Evolutionary conservation across 2,797 vertebrate genomes (phyloP).

Genomic region (Lagorchestes hirsutus): DNA sequence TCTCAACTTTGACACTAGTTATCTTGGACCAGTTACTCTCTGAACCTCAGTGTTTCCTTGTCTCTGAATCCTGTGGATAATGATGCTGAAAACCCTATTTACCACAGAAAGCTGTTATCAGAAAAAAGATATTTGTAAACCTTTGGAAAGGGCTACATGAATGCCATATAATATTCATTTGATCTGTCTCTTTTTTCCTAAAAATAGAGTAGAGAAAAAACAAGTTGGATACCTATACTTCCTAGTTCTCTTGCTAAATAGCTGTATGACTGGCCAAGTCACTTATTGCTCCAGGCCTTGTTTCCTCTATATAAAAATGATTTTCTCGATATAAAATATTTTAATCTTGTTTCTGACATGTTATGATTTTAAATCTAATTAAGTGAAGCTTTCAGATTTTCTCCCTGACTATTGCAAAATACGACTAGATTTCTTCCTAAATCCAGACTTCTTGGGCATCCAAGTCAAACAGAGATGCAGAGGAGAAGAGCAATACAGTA

Average conservation of each 20-base stretch:
- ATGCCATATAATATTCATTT: not conserved
- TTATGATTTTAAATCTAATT: conserved; percentile 1
- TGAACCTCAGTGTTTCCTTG: not conserved
- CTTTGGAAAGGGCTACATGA: not conserved
- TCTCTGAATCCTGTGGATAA: not conserved
- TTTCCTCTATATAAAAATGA: not conserved
- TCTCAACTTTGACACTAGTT: not conserved
- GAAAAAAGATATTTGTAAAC: not conserved
- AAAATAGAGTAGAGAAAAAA: not conserved
- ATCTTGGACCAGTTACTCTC: not conserved
- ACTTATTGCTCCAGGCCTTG: not conserved
- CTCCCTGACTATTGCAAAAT: not conserved
- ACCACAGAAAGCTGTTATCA: not conserved
- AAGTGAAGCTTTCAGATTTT: not conserved
- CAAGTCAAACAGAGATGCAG: not conserved
- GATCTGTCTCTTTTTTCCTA: not conserved
- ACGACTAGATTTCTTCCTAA: not conserved
- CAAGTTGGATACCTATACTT: not conserved
- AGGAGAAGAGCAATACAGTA: not conserved
- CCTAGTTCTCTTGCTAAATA: not conserved
- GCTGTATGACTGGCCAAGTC: not conserved
- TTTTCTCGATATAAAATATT: not conserved
- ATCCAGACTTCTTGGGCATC: not conserved
- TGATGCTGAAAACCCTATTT: not conserved
- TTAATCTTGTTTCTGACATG: not conserved